Percentiles rank a stretch among this genome's conserved stretches.
These are phyloP conservation scores for Chaenodraco wilsoni DNA, from an alignment of 2,797 vertebrate genomes.

Conservation along the genomic window DNA sequence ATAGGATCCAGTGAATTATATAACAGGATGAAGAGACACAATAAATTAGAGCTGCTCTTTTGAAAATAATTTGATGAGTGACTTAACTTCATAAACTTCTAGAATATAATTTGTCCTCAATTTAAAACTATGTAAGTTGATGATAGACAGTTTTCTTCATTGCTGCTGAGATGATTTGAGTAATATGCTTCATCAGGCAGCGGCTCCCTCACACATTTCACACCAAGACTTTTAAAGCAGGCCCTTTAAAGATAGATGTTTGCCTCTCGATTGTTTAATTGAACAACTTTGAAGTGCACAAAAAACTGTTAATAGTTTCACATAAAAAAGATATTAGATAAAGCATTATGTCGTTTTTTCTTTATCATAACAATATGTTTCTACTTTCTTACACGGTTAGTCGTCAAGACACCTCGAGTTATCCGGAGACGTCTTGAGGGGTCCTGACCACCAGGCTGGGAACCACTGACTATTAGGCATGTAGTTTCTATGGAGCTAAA, in stretches of 20 bases:
- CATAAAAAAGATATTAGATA: neutral
- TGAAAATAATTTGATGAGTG: slow-evolving; percentile 13
- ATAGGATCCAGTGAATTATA: slow-evolving; percentile 21
- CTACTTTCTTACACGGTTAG: neutral
- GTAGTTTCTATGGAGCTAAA: slow-evolving; percentile 29
- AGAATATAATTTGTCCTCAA: neutral
- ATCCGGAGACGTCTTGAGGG: neutral
- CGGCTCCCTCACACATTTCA: slow-evolving; percentile 25
- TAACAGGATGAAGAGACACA: neutral
- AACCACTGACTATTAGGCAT: slow-evolving; percentile 9
- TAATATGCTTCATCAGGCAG: neutral
- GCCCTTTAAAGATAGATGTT: slow-evolving; percentile 19
- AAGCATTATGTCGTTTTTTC: neutral
- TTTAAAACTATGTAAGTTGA: neutral
- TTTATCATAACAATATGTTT: neutral
- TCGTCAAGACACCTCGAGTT: neutral
- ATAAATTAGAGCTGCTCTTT: slow-evolving; percentile 35
- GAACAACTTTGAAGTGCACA: neutral
- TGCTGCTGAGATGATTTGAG: neutral
- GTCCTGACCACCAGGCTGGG: slow-evolving; percentile 6
- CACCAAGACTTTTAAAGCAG: slow-evolving; percentile 6
- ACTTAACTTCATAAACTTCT: neutral
- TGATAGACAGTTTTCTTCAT: slow-evolving; percentile 14
- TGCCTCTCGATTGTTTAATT: slow-evolving; percentile 17
- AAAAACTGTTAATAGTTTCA: slow-evolving; percentile 16